These are phyloP conservation scores for Rallus limicola DNA, from an alignment of 2,113 vertebrate genomes.

Conservation along the genomic window DNA sequence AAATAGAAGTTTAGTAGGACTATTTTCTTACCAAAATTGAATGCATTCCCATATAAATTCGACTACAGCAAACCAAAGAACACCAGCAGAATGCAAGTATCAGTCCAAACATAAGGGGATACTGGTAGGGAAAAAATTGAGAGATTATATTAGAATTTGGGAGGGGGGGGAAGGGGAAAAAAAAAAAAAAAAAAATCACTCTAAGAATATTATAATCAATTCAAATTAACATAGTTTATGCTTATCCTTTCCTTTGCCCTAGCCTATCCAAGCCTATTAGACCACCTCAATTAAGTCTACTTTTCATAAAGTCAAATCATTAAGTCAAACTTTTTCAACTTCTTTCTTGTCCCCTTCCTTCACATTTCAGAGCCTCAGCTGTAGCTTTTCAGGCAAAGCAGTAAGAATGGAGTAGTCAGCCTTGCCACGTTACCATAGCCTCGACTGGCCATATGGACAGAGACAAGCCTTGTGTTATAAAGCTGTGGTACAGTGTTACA, in stretches of 20 bases:
- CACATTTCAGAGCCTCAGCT: neutral
- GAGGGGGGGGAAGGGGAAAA: no score
- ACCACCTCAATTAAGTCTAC: neutral
- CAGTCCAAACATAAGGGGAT: conserved; percentile 86
- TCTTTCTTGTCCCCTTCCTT: neutral
- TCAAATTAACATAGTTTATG: neutral
- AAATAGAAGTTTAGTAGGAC: neutral
- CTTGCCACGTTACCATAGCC: neutral
- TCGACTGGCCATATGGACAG: neutral
- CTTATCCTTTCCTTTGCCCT: neutral
- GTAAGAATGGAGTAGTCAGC: neutral
- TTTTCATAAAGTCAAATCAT: neutral
- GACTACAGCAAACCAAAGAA: conserved; percentile 91
- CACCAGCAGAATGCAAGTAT: conserved; percentile 89
- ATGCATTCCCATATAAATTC: conserved; percentile 99
- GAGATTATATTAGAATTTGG: neutral
- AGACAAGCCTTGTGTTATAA: neutral
- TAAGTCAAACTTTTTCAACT: neutral
- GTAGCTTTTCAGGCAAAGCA: neutral
- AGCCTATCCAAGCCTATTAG: neutral
- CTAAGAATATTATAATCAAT: neutral
- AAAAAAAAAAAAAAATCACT: neutral
- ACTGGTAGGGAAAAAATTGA: conserved; percentile 75
- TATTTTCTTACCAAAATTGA: conserved; percentile 91
- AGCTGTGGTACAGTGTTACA: neutral